Evolutionary conservation across 2,113 vertebrate species (phyloP), one percentile per base, ranked within the genome.

Genomic region (Okapia johnstoni): DNA sequence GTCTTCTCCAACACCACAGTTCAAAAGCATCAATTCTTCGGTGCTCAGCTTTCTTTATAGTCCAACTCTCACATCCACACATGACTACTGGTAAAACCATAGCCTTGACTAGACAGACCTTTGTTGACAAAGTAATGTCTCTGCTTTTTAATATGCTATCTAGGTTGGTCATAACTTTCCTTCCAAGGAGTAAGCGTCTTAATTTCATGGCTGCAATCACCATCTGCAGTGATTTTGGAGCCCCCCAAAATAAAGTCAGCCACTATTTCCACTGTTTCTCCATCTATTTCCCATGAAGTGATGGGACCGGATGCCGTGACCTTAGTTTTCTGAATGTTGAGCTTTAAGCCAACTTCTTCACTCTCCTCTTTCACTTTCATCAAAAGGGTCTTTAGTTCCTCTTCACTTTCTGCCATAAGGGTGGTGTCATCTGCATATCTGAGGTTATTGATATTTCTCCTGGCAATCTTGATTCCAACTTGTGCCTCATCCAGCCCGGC

Each of bases 381-480:
- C 33, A 66, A 66, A 33, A 66, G 2, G 33, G 16, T 66, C 3
- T n/a, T 63, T 9, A 63, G 16, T n/a, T 66, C 61, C 4, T 57
- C 55, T 66, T 66, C 61, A n/a, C 61, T 66, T 66, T 66, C 33
- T 66, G 61, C 7, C 33, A 63, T n/a, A 63, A 63, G 2, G 16
- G 61, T 63, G 61, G 16, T 63, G 15, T n/a, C 61, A 63, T 63
- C 30, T n/a, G 33, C 33, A 9, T n/a, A 63, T 63, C 15, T 63
- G 61, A 63, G 7, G 61, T 63, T n/a, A 63, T 63, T 63, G 61
- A n/a, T 63, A 17, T n/a, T 63, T 63, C 30, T 63, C 33, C 61
- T 1, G 0, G 15, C 30, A 19, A n/a, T 63, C 61, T n/a, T 63
- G 33, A 63, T n/a, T n/a, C 1, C 61, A n/a, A 3, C 33, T n/a